Percentiles rank a stretch among this genome's conserved stretches.
phyloP scores from a whole-genome alignment of 2,888 invertebrate species.

The Eristalis intricaria region DNA sequence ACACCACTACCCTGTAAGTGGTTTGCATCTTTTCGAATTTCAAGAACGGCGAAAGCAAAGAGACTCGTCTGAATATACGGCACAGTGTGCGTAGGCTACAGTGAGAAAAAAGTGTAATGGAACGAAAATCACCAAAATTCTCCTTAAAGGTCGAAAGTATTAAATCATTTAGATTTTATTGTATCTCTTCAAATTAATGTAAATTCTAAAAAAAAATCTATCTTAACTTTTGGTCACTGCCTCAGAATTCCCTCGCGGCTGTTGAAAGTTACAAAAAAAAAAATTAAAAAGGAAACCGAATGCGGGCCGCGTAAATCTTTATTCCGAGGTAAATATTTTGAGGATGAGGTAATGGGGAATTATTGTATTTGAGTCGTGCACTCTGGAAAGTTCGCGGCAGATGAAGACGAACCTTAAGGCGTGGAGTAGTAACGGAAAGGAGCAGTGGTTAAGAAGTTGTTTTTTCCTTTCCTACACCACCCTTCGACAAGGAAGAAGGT shows the following conservation, averaged over 20 bases:
- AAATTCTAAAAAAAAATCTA: conserved; percentile 1
- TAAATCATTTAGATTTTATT: conserved; percentile 23
- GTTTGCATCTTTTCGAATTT: background rate
- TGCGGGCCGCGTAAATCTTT: conserved; percentile 14
- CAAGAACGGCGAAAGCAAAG: background rate
- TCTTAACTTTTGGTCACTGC: conserved; percentile 13
- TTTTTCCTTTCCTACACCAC: background rate
- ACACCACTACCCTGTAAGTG: background rate
- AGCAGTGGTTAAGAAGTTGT: background rate
- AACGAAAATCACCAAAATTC: background rate
- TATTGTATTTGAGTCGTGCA: conserved; percentile 29
- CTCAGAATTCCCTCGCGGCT: conserved; percentile 14
- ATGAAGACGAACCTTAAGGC: conserved; percentile 18
- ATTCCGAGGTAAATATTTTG: conserved; percentile 16
- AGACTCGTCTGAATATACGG: background rate
- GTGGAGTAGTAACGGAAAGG: background rate
- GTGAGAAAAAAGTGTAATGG: background rate
- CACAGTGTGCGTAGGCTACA: background rate
- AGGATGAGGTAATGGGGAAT: conserved; percentile 17
- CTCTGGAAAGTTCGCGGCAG: conserved; percentile 14
- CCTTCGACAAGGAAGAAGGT: background rate
- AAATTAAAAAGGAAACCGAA: background rate
- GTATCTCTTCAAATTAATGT: conserved; percentile 19
- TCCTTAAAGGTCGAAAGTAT: conserved; percentile 2
- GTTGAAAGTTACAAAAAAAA: conserved; percentile 1